phyloP scores from a whole-genome alignment of 2,888 invertebrate genomes.

The Acanthosoma haemorrhoidale region DNA sequence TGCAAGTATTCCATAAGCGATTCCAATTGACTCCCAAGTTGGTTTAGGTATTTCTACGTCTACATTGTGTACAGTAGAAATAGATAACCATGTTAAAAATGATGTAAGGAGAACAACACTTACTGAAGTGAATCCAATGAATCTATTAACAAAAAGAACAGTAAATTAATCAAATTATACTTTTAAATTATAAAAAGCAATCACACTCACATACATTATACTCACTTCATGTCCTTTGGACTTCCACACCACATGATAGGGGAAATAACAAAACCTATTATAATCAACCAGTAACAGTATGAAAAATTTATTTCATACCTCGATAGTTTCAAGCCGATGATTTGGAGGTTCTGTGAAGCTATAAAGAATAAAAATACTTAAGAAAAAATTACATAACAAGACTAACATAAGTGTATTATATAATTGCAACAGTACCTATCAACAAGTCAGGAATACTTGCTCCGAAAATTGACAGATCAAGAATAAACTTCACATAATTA shows the following conservation, averaged over 20 bases:
- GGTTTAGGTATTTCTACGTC: slow-evolving; percentile 46
- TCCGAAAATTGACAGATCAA: slow-evolving; percentile 70
- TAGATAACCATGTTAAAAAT: slow-evolving; percentile 60
- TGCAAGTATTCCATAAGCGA: slow-evolving; percentile 48
- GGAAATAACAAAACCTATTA: slow-evolving; percentile 67
- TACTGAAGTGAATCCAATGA: slow-evolving; percentile 57
- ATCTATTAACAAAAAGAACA: background rate
- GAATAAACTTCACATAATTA: slow-evolving; percentile 59
- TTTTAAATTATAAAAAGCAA: background rate
- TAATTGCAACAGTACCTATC: slow-evolving; percentile 55
- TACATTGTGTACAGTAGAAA: slow-evolving; percentile 49
- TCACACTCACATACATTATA: slow-evolving; percentile 5
- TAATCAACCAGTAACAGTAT: slow-evolving; percentile 76
- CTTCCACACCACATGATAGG: slow-evolving; percentile 85
- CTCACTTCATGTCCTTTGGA: slow-evolving; percentile 87
- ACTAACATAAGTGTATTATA: background rate
- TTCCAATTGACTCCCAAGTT: slow-evolving; percentile 47
- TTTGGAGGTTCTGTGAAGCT: slow-evolving; percentile 74
- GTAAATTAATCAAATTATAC: background rate
- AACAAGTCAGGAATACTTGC: slow-evolving; percentile 74
- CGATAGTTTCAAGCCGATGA: slow-evolving; percentile 67
- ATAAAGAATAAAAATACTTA: slow-evolving; percentile 39
- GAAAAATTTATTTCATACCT: slow-evolving; percentile 60
- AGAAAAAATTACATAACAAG: background rate
- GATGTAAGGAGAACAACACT: slow-evolving; percentile 60